Conservation (phyloP, 2,888 invertebrate species). For the Oligia strigilis region DNA sequence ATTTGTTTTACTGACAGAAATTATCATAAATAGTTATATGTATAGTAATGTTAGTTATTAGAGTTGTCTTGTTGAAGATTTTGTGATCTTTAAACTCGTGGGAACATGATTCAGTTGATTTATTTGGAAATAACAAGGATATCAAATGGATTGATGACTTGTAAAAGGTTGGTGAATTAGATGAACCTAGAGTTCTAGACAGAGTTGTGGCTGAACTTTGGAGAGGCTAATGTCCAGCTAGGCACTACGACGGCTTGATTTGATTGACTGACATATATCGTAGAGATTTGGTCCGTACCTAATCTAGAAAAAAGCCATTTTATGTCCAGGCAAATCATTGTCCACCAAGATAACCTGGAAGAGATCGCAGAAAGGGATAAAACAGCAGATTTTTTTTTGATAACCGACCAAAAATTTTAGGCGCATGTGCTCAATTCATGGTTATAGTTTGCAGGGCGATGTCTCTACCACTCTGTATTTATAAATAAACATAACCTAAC, state of each 20-base stretch:
- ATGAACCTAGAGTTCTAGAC: not conserved
- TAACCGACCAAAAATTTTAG: no score
- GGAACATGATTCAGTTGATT: not conserved
- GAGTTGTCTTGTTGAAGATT: conserved; percentile 1
- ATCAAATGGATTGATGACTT: not conserved
- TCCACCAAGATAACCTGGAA: not conserved
- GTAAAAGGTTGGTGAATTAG: not conserved
- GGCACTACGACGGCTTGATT: not conserved
- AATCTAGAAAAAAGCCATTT: not conserved
- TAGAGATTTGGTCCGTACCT: not conserved
- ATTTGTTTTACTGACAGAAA: conserved; percentile 44
- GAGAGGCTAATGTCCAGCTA: not conserved
- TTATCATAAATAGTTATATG: conserved; percentile 22
- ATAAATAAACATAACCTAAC: no score
- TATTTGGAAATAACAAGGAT: not conserved
- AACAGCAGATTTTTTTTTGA: no score
- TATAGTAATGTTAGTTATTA: conserved; percentile 22
- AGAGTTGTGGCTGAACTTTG: not conserved
- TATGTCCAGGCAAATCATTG: not conserved
- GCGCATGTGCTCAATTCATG: no score
- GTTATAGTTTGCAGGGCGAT: no score
- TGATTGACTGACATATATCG: not conserved
- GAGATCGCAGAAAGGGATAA: not conserved
- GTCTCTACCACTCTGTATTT: no score
- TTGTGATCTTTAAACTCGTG: conserved; percentile 6